phyloP scores from a whole-genome alignment of 1,140 invertebrate genomes.

The Acyrthosiphon pisum region DNA sequence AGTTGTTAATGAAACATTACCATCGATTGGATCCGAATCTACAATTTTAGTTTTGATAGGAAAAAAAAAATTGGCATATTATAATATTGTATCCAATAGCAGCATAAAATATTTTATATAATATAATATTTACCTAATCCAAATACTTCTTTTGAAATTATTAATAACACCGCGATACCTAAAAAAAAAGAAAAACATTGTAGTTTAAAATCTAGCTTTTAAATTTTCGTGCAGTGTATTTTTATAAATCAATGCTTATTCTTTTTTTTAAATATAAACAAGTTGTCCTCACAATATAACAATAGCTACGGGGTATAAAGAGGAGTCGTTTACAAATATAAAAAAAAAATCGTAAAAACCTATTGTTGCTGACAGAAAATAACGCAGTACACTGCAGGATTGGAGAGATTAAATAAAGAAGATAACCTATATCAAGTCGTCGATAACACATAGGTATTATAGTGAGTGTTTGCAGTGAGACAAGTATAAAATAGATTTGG shows the following conservation, averaged over 20 bases:
- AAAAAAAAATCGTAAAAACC: no score
- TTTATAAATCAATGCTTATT: no score
- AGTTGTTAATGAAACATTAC: conserved; percentile 21
- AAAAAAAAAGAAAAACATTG: not conserved
- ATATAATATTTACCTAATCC: conserved; percentile 34
- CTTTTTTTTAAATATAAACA: not conserved
- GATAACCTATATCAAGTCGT: not conserved
- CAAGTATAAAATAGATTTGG: not conserved
- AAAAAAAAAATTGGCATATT: not conserved
- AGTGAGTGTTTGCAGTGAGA: not conserved
- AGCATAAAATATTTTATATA: not conserved
- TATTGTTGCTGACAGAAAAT: not conserved
- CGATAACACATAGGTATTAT: not conserved
- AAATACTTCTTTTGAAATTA: conserved; percentile 16
- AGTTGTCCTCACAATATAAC: not conserved
- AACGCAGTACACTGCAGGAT: not conserved
- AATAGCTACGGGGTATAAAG: not conserved
- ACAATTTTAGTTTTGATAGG: not conserved
- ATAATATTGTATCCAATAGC: not conserved
- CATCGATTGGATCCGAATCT: conserved; percentile 29
- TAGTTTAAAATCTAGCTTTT: not conserved
- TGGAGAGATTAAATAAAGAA: not conserved
- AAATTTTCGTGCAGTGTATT: not conserved
- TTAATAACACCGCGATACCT: conserved; percentile 38
- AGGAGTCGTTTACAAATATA: not conserved